Conservation (phyloP, 2,797 vertebrate species). For the Periophthalmus magnuspinnatus region DNA sequence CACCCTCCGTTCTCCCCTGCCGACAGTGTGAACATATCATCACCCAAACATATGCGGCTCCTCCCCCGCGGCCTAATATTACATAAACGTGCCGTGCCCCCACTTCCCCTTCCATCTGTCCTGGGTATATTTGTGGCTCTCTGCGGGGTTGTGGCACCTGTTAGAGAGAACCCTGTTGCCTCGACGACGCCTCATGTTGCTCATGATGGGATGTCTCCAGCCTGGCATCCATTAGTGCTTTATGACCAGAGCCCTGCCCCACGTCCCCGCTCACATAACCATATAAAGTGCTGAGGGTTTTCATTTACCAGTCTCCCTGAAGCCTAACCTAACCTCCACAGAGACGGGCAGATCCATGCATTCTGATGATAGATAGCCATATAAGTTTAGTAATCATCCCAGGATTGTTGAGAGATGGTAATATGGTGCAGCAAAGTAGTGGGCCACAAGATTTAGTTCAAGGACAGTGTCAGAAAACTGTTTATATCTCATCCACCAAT, state of each 20-base stretch:
- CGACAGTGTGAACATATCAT: constrained; percentile 15
- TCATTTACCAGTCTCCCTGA: constrained; percentile 6
- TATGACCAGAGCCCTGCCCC: constrained; percentile 47
- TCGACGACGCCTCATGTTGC: constrained; percentile 20
- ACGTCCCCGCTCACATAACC: constrained; percentile 30
- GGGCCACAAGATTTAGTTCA: constrained; percentile 1
- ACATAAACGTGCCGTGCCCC: constrained; percentile 25
- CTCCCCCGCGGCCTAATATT: constrained; percentile 18
- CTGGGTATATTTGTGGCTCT: constrained; percentile 29
- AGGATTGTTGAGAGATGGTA: background rate
- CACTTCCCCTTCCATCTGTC: constrained; percentile 32
- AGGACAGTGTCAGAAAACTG: background rate
- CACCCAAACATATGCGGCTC: constrained; percentile 25
- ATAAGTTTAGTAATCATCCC: constrained; percentile 37
- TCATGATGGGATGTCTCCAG: constrained; percentile 50
- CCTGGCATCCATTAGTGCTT: constrained; percentile 55
- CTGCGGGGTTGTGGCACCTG: constrained; percentile 42
- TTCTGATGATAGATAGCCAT: constrained; percentile 48
- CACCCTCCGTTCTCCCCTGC: constrained; percentile 22
- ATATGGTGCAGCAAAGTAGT: background rate
- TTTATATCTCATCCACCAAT: too few species aligned
- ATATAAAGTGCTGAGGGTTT: constrained; percentile 49
- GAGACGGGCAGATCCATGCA: constrained; percentile 7
- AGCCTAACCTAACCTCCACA: constrained; percentile 18
- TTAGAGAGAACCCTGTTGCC: constrained; percentile 39